phyloP scores from a whole-genome alignment of 2,888 invertebrate species.

The Cheiracanthium punctorium region DNA sequence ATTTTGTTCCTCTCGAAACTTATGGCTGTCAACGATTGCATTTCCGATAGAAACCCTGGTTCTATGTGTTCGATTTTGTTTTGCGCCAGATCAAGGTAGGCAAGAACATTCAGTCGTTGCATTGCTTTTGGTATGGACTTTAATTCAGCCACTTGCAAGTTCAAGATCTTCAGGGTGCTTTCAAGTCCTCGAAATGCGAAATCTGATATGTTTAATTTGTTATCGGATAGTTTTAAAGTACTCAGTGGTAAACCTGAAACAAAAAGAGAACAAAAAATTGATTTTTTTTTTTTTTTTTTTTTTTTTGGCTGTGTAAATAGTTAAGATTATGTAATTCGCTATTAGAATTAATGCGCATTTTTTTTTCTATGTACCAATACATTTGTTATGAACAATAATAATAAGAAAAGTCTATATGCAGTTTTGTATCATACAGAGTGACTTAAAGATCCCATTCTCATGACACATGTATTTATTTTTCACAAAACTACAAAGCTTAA shows the following conservation, averaged over 20 bases:
- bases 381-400: too few species aligned
- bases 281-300: too few species aligned
- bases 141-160: constrained; percentile 90
- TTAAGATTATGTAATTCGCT: too few species aligned
- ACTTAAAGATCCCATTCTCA: too few species aligned
- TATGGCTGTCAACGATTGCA: constrained; percentile 89
- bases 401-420: too few species aligned
- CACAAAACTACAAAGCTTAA: too few species aligned
- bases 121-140: constrained; percentile 87
- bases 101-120: constrained; percentile 85
- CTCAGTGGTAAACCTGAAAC: constrained; percentile 78
- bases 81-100: constrained; percentile 91
- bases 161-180: constrained; percentile 88
- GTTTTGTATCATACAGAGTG: too few species aligned
- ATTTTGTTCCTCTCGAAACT: constrained; percentile 92
- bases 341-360: too few species aligned
- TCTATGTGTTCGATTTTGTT: constrained; percentile 87
- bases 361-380: too few species aligned
- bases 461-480: too few species aligned
- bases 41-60: constrained; percentile 77
- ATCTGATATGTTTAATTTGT: constrained; percentile 83
- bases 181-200: constrained; percentile 87
- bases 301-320: too few species aligned
- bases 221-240: constrained; percentile 85
- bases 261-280: too few species aligned